These are phyloP conservation scores for Ceratitis capitata DNA, from an alignment of 1,140 invertebrate genomes.

Conservation along the genomic window DNA sequence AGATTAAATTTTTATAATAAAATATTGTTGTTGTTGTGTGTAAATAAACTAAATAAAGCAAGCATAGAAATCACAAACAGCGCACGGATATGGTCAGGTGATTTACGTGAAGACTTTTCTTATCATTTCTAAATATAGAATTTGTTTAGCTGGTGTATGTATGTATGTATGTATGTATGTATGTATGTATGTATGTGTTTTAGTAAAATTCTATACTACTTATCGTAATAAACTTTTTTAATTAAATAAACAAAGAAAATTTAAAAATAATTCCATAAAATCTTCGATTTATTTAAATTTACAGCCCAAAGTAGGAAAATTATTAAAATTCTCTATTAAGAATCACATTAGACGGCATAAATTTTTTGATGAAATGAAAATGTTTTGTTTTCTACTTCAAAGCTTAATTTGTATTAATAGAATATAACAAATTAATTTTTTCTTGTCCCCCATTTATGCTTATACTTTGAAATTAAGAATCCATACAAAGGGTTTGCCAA, in stretches of 20 bases:
- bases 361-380: too few relatives aligned
- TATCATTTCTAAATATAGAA: slow-evolving; percentile 11
- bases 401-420: too few relatives aligned
- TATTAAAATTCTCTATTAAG: too few relatives aligned
- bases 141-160: not conserved
- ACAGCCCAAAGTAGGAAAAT: too few relatives aligned
- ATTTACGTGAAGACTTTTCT: not conserved
- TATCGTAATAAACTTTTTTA: not conserved
- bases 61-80: not conserved
- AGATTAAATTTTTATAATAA: not conserved
- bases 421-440: too few relatives aligned
- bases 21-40: not conserved
- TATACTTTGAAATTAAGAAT: too few relatives aligned
- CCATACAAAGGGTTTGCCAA: too few relatives aligned
- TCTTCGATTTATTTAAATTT: too few relatives aligned
- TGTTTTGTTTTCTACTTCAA: too few relatives aligned
- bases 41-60: not conserved
- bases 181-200: not conserved
- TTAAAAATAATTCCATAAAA: not conserved
- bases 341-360: too few relatives aligned
- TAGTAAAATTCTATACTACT: not conserved
- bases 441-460: too few relatives aligned
- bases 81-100: not conserved
- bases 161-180: not conserved
- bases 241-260: not conserved